Conservation (phyloP, 2,888 invertebrate species). For the Corythucha ciliata region DNA sequence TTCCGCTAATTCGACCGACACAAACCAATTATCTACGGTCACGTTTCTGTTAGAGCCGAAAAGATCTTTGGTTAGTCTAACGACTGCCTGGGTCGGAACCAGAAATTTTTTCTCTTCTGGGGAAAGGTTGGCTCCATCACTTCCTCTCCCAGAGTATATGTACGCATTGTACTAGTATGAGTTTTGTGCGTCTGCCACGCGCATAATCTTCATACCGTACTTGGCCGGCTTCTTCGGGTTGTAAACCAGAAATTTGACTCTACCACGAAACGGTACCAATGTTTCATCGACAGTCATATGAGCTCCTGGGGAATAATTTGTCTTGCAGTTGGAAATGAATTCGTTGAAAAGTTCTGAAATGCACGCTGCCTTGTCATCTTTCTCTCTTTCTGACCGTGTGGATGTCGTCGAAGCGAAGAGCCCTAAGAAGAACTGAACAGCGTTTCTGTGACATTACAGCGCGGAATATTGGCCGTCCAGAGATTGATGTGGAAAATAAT, state of each 20-base stretch:
- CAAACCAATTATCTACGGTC: too few relatives aligned
- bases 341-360: conserved; percentile 10
- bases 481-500: neutral
- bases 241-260: conserved; percentile 13
- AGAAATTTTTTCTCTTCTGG: too few relatives aligned
- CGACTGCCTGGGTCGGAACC: too few relatives aligned
- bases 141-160: too few relatives aligned
- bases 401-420: neutral
- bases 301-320: conserved; percentile 10
- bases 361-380: too few relatives aligned
- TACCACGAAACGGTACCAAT: conserved; percentile 18
- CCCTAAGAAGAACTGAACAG: conserved; percentile 1
- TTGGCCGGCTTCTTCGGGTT: conserved; percentile 23
- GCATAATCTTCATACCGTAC: conserved; percentile 17
- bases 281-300: conserved; percentile 21
- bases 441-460: conserved; percentile 1
- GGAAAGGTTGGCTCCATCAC: too few relatives aligned
- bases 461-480: conserved; percentile 9
- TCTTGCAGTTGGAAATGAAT: conserved; percentile 18
- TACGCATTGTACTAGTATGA: neutral
- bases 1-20: conserved; percentile 35
- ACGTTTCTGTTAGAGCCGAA: too few relatives aligned
- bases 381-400: too few relatives aligned
- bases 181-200: conserved; percentile 12
- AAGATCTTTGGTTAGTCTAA: too few relatives aligned